Evolutionary conservation across 2,888 invertebrate genomes (phyloP).

Genomic region (Tenthredo notha): DNA sequence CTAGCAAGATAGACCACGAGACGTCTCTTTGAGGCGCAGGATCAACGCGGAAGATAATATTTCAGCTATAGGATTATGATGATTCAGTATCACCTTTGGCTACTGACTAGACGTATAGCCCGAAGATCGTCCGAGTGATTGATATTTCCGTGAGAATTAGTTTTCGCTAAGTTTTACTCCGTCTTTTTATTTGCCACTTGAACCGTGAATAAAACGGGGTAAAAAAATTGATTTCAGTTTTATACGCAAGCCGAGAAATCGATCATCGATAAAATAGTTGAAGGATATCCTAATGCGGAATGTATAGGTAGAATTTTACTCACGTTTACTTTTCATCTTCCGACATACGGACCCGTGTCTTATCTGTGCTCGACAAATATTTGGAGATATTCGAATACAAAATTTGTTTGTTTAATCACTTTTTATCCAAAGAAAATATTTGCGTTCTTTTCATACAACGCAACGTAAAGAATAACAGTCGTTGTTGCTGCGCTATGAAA

Average conservation of each 20-base stretch:
- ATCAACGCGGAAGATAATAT: not conserved
- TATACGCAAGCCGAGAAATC: not conserved
- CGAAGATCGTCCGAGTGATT: not conserved
- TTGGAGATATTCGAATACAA: not conserved
- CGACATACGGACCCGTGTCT: slow-evolving; percentile 3
- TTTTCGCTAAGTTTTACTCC: not conserved
- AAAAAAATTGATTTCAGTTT: not conserved
- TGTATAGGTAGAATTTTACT: not conserved
- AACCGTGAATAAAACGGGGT: not conserved
- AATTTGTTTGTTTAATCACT: not conserved
- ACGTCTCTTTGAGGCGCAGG: not conserved
- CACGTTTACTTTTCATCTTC: slow-evolving; percentile 37
- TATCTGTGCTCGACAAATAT: slow-evolving; percentile 24
- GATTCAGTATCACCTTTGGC: not conserved
- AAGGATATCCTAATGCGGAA: not conserved
- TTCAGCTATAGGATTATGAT: not conserved
- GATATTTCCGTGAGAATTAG: not conserved
- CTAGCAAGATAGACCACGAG: not conserved
- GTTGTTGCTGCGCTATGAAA: not conserved
- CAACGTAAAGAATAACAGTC: not conserved
- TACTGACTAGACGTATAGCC: not conserved
- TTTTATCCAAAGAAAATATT: not conserved
- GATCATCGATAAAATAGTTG: not conserved
- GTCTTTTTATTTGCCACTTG: not conserved
- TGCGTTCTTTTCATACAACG: not conserved